Evolutionary conservation across 2,797 vertebrate genomes (phyloP).

Genomic region (Lagorchestes hirsutus): DNA sequence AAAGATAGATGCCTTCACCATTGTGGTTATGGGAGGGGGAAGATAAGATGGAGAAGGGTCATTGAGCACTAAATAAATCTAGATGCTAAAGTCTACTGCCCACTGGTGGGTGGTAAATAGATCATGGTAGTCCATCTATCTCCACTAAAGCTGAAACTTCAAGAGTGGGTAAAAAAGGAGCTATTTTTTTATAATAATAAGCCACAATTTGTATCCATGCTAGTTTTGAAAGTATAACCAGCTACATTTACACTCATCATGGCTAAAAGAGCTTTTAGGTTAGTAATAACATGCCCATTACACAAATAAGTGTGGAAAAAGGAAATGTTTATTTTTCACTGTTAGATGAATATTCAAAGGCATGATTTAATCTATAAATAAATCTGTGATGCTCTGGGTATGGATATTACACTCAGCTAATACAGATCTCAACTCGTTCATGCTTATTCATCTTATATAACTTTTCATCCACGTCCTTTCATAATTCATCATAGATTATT

Average conservation of each 20-base stretch:
- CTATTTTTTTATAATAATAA: background rate
- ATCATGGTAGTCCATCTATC: background rate
- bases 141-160: background rate
- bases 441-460: background rate
- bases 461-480: background rate
- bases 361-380: background rate
- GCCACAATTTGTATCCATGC: background rate
- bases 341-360: background rate
- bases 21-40: background rate
- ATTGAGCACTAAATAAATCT: background rate
- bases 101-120: background rate
- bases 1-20: background rate
- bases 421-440: background rate
- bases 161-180: background rate
- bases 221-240: background rate
- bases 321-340: background rate
- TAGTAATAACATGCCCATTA: background rate
- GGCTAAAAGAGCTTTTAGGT: background rate
- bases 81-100: background rate
- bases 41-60: background rate
- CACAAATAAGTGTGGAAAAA: background rate
- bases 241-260: background rate
- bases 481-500: background rate
- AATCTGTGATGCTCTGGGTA: background rate
- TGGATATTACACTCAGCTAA: background rate